These are phyloP conservation scores for Apeltes quadracus DNA, from an alignment of 2,113 vertebrate species.

Conservation along the genomic window DNA sequence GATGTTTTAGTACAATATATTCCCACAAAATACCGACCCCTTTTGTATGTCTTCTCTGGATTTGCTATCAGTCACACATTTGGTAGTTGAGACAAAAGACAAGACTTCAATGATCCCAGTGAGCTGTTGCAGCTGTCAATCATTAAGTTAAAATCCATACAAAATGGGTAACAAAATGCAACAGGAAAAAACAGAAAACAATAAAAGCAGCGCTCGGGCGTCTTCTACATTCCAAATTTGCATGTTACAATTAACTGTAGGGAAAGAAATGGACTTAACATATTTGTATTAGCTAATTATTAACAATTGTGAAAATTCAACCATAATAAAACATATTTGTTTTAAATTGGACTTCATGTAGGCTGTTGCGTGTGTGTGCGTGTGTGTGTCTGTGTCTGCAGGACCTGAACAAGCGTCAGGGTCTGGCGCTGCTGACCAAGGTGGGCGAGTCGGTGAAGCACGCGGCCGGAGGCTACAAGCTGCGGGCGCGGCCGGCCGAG, in stretches of 20 bases:
- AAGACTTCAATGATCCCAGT: constrained; percentile 33
- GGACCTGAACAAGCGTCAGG: constrained; percentile 98
- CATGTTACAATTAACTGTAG: neutral
- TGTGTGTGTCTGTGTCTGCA: constrained; percentile 52
- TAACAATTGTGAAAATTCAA: neutral
- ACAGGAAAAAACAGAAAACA: neutral
- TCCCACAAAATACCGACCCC: neutral
- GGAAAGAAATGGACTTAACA: neutral
- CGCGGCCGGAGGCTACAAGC: constrained; percentile 93
- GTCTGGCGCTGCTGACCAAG: constrained; percentile 90
- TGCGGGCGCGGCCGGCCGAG: constrained; percentile 89
- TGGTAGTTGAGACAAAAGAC: constrained; percentile 13
- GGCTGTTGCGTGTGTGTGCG: neutral
- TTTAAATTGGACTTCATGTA: neutral
- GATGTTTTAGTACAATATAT: constrained; percentile 1
- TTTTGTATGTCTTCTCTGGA: neutral
- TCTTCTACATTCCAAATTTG: neutral
- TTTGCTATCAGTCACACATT: constrained; percentile 14
- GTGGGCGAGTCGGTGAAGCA: constrained; percentile 96
- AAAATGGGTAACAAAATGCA: neutral
- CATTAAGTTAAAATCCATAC: no score
- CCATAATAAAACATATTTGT: neutral
- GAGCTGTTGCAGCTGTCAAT: no score
- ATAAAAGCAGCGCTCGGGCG: neutral
- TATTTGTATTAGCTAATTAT: neutral